These are phyloP conservation scores for Boloria selene DNA, from an alignment of 2,888 invertebrate species.

Conservation along the genomic window DNA sequence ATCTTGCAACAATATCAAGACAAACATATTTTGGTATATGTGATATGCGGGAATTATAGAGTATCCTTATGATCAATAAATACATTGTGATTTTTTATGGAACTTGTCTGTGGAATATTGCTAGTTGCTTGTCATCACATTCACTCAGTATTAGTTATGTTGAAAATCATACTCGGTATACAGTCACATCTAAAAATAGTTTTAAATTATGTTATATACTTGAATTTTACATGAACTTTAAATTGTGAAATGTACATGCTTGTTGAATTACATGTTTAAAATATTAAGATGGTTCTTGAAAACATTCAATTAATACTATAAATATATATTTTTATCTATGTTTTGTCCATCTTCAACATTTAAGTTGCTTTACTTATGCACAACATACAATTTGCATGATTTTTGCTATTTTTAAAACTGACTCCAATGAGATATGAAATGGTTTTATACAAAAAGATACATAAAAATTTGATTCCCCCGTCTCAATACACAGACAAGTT, in stretches of 20 bases:
- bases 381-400: no score
- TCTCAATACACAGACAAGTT: constrained; percentile 63
- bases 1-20: constrained; percentile 77
- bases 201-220: neutral
- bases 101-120: constrained; percentile 56
- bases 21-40: constrained; percentile 82
- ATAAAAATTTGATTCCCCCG: neutral
- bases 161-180: neutral
- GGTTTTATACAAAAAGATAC: neutral
- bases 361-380: neutral
- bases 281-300: constrained; percentile 7
- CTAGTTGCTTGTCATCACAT: neutral
- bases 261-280: constrained; percentile 12
- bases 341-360: neutral
- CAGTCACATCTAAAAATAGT: no score
- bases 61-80: constrained; percentile 60
- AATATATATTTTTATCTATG: neutral
- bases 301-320: neutral
- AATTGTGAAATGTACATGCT: neutral
- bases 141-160: constrained; percentile 38
- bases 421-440: neutral
- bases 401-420: no score
- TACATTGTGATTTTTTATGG: constrained; percentile 55
- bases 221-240: neutral
- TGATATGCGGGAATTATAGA: constrained; percentile 69